These are phyloP conservation scores for Motacilla alba DNA, from an alignment of 2,113 vertebrate species.

Conservation along the genomic window DNA sequence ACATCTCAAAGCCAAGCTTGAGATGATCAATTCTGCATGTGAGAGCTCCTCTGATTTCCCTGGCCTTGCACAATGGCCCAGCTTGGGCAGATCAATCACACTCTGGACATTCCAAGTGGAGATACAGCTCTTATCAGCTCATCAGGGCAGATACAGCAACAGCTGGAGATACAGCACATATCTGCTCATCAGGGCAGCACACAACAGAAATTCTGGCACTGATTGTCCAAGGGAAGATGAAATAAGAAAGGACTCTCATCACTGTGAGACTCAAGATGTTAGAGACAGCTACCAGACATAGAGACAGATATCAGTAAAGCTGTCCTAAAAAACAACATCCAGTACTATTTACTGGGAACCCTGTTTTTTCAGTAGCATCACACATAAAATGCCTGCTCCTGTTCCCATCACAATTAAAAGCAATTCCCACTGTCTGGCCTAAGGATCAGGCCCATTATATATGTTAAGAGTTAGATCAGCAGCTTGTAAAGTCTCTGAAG, in stretches of 20 bases:
- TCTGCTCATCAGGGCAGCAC: not conserved
- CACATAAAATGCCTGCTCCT: not conserved
- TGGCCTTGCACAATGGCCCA: not conserved
- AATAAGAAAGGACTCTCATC: not conserved
- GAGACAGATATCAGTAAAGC: not conserved
- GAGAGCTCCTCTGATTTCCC: not conserved
- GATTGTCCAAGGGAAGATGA: not conserved
- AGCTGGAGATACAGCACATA: not conserved
- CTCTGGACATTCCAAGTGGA: not conserved
- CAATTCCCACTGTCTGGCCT: not conserved
- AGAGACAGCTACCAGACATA: not conserved
- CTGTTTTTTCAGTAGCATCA: not conserved
- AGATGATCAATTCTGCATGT: not conserved
- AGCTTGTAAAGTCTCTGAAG: conserved; percentile 29
- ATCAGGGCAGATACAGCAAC: too few relatives aligned
- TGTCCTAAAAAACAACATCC: not conserved
- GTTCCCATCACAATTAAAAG: not conserved
- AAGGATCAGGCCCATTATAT: not conserved
- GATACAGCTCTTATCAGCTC: not conserved
- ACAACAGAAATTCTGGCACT: not conserved
- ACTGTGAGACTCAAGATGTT: not conserved
- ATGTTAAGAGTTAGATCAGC: conserved; percentile 23
- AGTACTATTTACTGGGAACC: not conserved
- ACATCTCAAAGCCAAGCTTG: not conserved
- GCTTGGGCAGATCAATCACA: not conserved